Conservation (phyloP, 1,140 invertebrate genomes). For the Drosophila erecta region DNA sequence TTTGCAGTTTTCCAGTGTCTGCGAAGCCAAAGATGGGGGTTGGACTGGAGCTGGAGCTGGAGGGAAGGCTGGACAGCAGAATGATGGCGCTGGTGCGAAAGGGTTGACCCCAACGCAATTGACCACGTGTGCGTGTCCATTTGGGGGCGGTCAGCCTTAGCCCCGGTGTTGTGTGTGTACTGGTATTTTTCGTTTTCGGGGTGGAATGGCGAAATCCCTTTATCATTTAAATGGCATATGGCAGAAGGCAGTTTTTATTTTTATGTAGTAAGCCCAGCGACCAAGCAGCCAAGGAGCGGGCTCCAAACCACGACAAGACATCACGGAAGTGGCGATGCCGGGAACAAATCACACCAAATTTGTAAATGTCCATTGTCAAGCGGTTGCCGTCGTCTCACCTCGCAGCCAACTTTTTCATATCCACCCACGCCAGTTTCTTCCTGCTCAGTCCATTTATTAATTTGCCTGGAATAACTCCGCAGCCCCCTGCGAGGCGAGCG, state of each 20-base stretch:
- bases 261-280: constrained; percentile 47
- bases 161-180: not conserved
- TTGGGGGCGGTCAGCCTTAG: constrained; percentile 33
- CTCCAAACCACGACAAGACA: constrained; percentile 48
- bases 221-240: constrained; percentile 83
- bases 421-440: not conserved
- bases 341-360: constrained; percentile 73
- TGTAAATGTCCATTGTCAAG: constrained; percentile 71
- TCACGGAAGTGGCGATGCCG: constrained; percentile 60
- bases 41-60: constrained; percentile 1
- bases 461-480: constrained; percentile 61
- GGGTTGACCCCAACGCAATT: constrained; percentile 82
- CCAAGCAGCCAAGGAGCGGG: constrained; percentile 7
- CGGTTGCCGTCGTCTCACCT: constrained; percentile 29
- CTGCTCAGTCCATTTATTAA: constrained; percentile 64
- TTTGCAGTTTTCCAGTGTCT: not conserved
- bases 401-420: not conserved
- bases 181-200: constrained; percentile 9
- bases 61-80: constrained; percentile 48
- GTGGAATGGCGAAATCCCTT: constrained; percentile 62
- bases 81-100: constrained; percentile 78
- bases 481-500: constrained; percentile 2
- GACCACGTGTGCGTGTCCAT: constrained; percentile 77
- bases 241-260: constrained; percentile 80
- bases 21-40: constrained; percentile 4